Evolutionary conservation across 2,113 vertebrate species (phyloP), one percentile per base, ranked within the genome.

Genomic region (Cathartes aura): DNA sequence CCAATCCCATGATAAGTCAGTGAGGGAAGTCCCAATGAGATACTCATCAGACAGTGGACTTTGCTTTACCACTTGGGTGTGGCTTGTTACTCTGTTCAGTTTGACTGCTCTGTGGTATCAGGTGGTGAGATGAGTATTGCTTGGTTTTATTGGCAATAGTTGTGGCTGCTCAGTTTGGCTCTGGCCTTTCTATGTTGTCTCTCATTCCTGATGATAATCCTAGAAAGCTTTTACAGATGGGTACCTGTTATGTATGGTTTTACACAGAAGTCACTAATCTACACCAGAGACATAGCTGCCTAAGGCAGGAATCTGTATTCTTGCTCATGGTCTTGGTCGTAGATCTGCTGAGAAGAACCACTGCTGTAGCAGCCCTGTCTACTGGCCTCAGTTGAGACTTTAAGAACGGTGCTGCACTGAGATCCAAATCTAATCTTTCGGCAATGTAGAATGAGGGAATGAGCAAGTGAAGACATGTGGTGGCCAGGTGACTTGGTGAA

Each of bases 321-420:
- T 59, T 89, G 29, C 42, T 43, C 0, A 0, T 72, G 24, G 15
- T 42, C 71, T 64, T 58, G 11, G 13, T 34, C 0, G 1, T n/a
- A 27, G 45, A 45, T 56, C 36, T 67, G 56, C 59, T 84, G 48
- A 56, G 45, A 62, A 62, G 40, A 89, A 64, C 26, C 8, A 6
- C 13, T 58, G n/a, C 38, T 71, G 38, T 34, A 55, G 71, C 62
- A 88, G 82, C 50, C 45, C 16, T 62, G 27, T 55, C 34, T 55
- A 2, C 64, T 75, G 75, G 48, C 80, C 27, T 52, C 36, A 21
- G 40, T 8, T 79, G 34, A 71, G 60, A 29, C 47, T 76, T 83
- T 10, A 40, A 11, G 55, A 75, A 38, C 1, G 0, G 40, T 89
- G 75, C 66, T 47, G n/a, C 8, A 4, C 38, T 82, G 62, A 85